Evolutionary conservation across 1,140 invertebrate species (phyloP), one percentile per base, ranked within the genome.

Genomic region (Dendrolimus punctatus): DNA sequence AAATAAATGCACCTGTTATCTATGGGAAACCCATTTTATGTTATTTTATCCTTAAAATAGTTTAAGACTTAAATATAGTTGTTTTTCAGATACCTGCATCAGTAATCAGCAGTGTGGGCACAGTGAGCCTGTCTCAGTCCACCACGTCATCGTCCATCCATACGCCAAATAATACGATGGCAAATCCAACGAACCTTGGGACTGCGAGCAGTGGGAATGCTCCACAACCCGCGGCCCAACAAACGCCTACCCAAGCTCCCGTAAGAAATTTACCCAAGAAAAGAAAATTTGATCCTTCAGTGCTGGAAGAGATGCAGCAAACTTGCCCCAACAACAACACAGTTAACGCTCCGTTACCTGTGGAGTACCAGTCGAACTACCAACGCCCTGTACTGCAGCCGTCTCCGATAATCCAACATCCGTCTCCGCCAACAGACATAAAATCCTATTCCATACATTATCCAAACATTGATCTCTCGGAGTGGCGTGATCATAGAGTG

Each of bases 401-500:
- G 0, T 85, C 85, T 8, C 82, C 85, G 0, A 75, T 83, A 49
- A 64, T 81, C 5, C 77, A 74, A 40, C 67, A 68, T 5, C 66
- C 68, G 0, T 73, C 82, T 0, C 74, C 79, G 0, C 76, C 68
- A 4, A 45, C 68, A 38, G 79, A 84, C 8, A 40, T 73, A 7
- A 83, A 80, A 41, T 54, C 65, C 5, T 76, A 67, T 46, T 66
- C 64, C 8, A 72, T 81, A 39, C 73, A 76, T 10, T 87, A 81
- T 46, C 81, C 79, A 39, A 85, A 87, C 51, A 91, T 98, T 66
- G 95, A 98, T 87, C 89, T 98, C 64, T 93, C 91, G 68, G 96
- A 98, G 79, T 98, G 96, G 96, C 91, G 92, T 58, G 94, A 95
- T 68, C 95, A 97, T 78, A 88, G 96, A 66, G 94, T 98, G 61